Percentiles rank a stretch among this genome's conserved stretches.
phyloP scores from a whole-genome alignment of 2,797 vertebrate genomes.

The Ctenochaetus hawaiiensis region DNA sequence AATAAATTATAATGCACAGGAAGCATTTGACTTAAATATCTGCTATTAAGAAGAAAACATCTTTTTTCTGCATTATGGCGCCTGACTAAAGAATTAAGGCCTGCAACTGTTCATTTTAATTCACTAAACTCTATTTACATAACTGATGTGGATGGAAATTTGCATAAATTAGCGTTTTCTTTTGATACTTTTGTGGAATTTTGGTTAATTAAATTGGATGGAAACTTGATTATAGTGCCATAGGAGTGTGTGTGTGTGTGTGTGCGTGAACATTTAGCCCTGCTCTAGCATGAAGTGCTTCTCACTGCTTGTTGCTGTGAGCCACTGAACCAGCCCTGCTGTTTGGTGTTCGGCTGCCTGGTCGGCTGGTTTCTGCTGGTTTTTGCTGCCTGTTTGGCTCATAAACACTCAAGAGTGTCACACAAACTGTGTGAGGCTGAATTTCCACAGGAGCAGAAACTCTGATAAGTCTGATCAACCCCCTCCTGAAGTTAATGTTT shows the following conservation, averaged over 20 bases:
- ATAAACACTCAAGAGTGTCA: background rate
- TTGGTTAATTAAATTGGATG: background rate
- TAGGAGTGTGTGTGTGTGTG: background rate
- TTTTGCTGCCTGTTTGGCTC: constrained; percentile 21
- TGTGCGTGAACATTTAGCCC: constrained; percentile 22
- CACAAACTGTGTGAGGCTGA: background rate
- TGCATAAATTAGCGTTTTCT: background rate
- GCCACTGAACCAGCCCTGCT: background rate
- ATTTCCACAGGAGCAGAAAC: constrained; percentile 23
- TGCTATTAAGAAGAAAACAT: too few species aligned
- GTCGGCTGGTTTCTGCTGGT: background rate
- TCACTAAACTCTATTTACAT: too few species aligned
- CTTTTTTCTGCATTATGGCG: too few species aligned
- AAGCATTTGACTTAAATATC: too few species aligned
- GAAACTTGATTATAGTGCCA: background rate
- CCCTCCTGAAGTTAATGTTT: background rate
- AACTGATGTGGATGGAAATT: background rate
- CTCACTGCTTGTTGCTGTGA: constrained; percentile 42
- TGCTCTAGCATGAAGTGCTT: constrained; percentile 34
- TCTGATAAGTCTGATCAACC: background rate
- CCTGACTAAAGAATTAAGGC: too few species aligned
- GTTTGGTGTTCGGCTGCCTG: constrained; percentile 8
- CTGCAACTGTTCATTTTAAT: too few species aligned
- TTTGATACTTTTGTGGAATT: background rate
- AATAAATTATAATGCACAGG: too few species aligned